Base-by-base conservation (phyloP, 1,140 invertebrate species). In the Ectropis grisescens region DNA sequence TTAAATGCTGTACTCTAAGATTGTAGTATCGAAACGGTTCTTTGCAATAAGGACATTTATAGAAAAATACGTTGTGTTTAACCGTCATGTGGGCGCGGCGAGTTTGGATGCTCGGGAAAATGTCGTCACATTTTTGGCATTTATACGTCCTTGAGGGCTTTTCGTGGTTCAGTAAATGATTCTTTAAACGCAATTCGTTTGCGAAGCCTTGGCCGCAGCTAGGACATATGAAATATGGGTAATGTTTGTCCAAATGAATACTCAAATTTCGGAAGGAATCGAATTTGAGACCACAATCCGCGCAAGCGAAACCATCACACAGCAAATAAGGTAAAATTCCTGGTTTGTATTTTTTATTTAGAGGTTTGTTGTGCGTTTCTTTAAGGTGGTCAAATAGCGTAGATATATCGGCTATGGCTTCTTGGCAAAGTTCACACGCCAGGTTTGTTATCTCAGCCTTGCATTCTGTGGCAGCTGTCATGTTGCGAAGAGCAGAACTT, bases 1-100 rank as follows among this genome's bases (percentile, higher is more conserved):
- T 69, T 30, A 85, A 44, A 61, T 85, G 84, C 15, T 79, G 76
- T 3, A 62, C 55, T 16, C 82, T 61, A 16, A 80, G 72, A 2
- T 65, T 62, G 33, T 84, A 83, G 0, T 65, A 50, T 36, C 82
- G 80, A 29, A 87, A 87, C 2, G 58, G 66, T 30, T 83, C 80
- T 2, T 75, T 75, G 41, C 85, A 87, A 29, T 69, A 68, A 0
- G 70, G 68, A 48, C 81, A 83, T 22, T 57, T 59, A 33, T 82
- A 82, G 4, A 4, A 13, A 64, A 52, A 29, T 45, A 54, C 14
- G n/a, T n/a, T n/a, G n/a, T n/a, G n/a, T 59, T 46, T 57, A 27
- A 70, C 66, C 13, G 36, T 48, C n/a, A n/a, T n/a, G 19, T 81
- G 76, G 13, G 42, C 58, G 29, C 67, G 64, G 24, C 41, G 65